A percentile compares a stretch with the other conserved stretches of the same genome.
Evolutionary conservation across 1,140 invertebrate species (phyloP).

Genomic region (Microplitis demolitor): DNA sequence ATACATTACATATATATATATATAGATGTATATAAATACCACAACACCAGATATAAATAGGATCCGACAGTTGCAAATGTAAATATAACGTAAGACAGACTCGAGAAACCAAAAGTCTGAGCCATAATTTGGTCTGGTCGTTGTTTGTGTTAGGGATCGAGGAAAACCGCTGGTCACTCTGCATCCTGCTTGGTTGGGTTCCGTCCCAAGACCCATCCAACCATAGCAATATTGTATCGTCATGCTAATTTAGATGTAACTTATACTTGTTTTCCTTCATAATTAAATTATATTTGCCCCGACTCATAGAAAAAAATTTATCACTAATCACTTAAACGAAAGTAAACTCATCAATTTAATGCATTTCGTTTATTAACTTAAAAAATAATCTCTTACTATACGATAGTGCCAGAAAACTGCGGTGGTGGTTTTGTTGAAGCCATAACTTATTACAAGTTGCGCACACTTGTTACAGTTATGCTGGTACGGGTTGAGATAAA

Average conservation of each 20-base stretch:
- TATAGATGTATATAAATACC: not conserved
- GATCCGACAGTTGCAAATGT: not conserved
- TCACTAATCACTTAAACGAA: too few relatives aligned
- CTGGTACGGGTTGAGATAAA: not conserved
- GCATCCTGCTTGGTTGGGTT: not conserved
- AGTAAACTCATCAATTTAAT: too few relatives aligned
- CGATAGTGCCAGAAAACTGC: too few relatives aligned
- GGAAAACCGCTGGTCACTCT: conserved; percentile 9
- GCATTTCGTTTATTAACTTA: too few relatives aligned
- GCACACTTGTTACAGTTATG: not conserved
- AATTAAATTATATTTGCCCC: too few relatives aligned
- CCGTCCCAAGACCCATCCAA: conserved; percentile 1
- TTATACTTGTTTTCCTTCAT: not conserved
- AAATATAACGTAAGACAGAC: not conserved
- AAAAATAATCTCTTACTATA: too few relatives aligned
- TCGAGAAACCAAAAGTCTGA: not conserved
- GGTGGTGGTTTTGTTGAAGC: too few relatives aligned
- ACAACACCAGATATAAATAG: not conserved
- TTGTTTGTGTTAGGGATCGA: not conserved
- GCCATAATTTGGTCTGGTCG: not conserved
- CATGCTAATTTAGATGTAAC: not conserved
- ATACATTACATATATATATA: not conserved
- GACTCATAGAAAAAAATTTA: too few relatives aligned
- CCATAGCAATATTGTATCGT: conserved; percentile 2
- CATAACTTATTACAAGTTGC: too few relatives aligned